Evolutionary conservation across 2,888 invertebrate genomes (phyloP), one percentile per base, ranked within the genome.

Genomic region (Ophioninae sp.): DNA sequence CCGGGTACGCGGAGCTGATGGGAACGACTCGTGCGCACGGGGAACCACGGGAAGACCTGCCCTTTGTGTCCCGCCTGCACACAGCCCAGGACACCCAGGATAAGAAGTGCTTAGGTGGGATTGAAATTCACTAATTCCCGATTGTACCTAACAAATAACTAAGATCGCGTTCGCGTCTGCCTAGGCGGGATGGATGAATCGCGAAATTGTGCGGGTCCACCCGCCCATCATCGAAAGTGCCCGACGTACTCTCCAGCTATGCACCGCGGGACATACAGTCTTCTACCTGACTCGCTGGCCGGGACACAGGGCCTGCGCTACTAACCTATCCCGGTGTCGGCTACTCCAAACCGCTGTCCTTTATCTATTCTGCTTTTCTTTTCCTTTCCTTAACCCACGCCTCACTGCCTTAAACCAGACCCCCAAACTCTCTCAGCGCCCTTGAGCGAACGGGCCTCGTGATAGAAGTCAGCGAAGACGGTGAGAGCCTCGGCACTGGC

Each of bases 41-140:
- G 65, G 39, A 65, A 65, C 65, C 65, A 41, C 41, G 65, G 65
- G 39, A 65, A 65, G 65, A 41, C 65, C 65, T 41, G 39, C 65
- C 41, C 65, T n/a, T 30, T 41, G 39, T 41, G 65, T 65, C 65
- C 65, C 41, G 65, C 65, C 41, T 10, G 20, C 39, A 65, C 65
- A 41, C 65, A 7, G 41, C 65, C 65, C 65, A 65, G 41, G 41
- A 65, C 20, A 59, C 59, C 1, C 9, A 9, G 65, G 5, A 41
- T 41, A 1, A 9, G 39, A 1, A 10, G 39, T n/a, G n/a, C n/a
- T n/a, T 39, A 20, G 7, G n/a, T 17, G 65, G 10, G n/a, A 0
- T 63, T 63, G 39, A 39, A 6, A 7, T 8, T 39, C 39, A 5
- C 39, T 8, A 39, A 39, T 39, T 39, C 39, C 39, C 39, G 6